phyloP scores from a whole-genome alignment of 2,888 invertebrate species.

The Caenorhabditis uteleia region DNA sequence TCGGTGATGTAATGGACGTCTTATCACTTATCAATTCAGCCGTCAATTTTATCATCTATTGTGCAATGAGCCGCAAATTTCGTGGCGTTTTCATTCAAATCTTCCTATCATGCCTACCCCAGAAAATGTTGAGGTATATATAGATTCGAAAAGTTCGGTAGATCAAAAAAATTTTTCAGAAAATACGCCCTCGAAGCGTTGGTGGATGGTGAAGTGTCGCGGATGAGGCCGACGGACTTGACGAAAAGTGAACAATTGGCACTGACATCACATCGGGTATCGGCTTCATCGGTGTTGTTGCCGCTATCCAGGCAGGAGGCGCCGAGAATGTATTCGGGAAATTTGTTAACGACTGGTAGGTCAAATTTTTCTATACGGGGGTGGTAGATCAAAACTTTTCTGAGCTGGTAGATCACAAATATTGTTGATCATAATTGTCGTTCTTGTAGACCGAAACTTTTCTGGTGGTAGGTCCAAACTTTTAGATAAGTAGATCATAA shows the following conservation, averaged over 20 bases:
- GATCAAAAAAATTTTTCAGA: conserved; percentile 19
- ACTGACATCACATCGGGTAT: conserved; percentile 47
- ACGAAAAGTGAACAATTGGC: conserved; percentile 56
- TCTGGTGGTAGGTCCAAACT: too few relatives aligned
- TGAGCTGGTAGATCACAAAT: too few relatives aligned
- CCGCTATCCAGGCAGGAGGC: conserved; percentile 26
- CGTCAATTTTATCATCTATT: conserved; percentile 68
- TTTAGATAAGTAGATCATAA: too few relatives aligned
- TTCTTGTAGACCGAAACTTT: too few relatives aligned
- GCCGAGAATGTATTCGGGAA: conserved; percentile 41
- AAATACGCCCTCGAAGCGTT: conserved; percentile 44
- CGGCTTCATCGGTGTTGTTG: conserved; percentile 42
- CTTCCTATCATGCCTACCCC: conserved; percentile 53
- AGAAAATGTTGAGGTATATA: conserved; percentile 39
- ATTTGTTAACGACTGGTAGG: conserved; percentile 45
- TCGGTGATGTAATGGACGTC: conserved; percentile 68
- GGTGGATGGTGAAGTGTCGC: conserved; percentile 39
- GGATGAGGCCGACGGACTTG: conserved; percentile 45
- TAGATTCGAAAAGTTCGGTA: background rate
- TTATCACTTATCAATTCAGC: conserved; percentile 66
- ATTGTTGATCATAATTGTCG: too few relatives aligned
- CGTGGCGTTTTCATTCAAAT: conserved; percentile 66
- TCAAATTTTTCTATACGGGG: too few relatives aligned
- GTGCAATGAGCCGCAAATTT: conserved; percentile 68
- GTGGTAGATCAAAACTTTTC: background rate